Evolutionary conservation across 2,113 vertebrate species (phyloP), one percentile per base, ranked within the genome.

Genomic region (Xyliphius kryptos): DNA sequence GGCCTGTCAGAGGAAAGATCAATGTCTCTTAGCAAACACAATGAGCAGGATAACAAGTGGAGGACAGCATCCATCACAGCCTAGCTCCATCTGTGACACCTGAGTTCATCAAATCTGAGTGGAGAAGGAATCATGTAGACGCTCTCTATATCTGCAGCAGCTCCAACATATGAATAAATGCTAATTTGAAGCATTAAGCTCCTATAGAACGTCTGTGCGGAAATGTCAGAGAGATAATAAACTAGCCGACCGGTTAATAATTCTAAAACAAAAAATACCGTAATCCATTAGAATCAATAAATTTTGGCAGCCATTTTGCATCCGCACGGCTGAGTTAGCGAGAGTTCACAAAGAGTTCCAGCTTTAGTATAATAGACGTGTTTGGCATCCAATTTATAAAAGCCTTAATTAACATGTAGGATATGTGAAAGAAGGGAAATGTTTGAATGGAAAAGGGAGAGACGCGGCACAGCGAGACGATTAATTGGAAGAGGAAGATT

Each of bases 401-500:
- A 43, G 11, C 41, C 46, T 47, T 59, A 22, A 59, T 59, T 46
- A 47, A 26, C 21, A 8, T 19, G 43, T 20, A 47, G 26, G 56
- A 47, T 11, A 21, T 47, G 41, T 46, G 21, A 59, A 15, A n/a
- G 16, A 32, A 59, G 44, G 43, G 14, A n/a, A 51, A 21, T 5
- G 7, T 38, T 22, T 62, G 40, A 44, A 37, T 48, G 19, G 47
- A 56, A 17, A 54, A n/a, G n/a, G 13, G 43, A 22, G 20, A 13
- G 40, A 21, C 40, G 56, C 16, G 19, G 38, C 21, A 6, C 14
- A 7, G 40, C 46, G 57, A 36, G 32, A 22, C n/a, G 57, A 61
- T 32, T 59, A 55, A 52, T 49, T 54, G 51, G 43, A 48, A 26
- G 5, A 56, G 16, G 44, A 49, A 50, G 66, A 67, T 67, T 67